Percentiles rank a stretch among this genome's conserved stretches.
phyloP scores from a whole-genome alignment of 2,797 vertebrate species.

The Urocyon cinereoargenteus region DNA sequence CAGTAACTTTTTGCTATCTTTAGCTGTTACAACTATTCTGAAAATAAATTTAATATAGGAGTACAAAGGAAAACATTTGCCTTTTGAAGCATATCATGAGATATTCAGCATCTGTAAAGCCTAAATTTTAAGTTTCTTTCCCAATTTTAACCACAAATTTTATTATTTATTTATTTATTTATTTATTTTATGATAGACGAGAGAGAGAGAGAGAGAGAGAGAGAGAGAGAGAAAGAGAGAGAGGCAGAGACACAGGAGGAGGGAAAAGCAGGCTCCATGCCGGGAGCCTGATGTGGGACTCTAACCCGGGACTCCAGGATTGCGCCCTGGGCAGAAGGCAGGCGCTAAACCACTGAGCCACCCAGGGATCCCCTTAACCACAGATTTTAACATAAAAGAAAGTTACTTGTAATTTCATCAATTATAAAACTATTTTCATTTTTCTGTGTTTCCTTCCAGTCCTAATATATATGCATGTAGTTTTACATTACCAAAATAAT shows the following conservation, averaged over 20 bases:
- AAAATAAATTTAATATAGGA: constrained; percentile 20
- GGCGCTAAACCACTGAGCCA: neutral
- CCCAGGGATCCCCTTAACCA: neutral
- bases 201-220: no score
- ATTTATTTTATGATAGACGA: no score
- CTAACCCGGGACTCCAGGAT: no score
- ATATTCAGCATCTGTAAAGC: constrained; percentile 16
- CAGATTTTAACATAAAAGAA: constrained; percentile 48
- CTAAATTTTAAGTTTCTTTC: constrained; percentile 47
- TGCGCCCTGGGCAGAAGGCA: neutral
- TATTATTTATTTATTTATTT: neutral
- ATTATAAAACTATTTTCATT: constrained; percentile 27
- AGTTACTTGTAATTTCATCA: neutral
- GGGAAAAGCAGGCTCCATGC: neutral
- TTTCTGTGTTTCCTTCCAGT: constrained; percentile 17
- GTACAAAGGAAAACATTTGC: constrained; percentile 45
- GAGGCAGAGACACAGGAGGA: neutral
- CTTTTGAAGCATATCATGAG: neutral
- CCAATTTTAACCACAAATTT: constrained; percentile 4
- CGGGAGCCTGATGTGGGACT: neutral
- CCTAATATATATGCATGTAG: neutral
- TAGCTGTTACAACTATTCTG: constrained; percentile 35
- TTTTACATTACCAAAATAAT: constrained; percentile 3
- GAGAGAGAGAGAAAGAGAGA: no score
- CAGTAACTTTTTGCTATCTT: constrained; percentile 1